Evolutionary conservation across 2,888 invertebrate species (phyloP), one percentile per base, ranked within the genome.

Genomic region (Coremacera marginata): DNA sequence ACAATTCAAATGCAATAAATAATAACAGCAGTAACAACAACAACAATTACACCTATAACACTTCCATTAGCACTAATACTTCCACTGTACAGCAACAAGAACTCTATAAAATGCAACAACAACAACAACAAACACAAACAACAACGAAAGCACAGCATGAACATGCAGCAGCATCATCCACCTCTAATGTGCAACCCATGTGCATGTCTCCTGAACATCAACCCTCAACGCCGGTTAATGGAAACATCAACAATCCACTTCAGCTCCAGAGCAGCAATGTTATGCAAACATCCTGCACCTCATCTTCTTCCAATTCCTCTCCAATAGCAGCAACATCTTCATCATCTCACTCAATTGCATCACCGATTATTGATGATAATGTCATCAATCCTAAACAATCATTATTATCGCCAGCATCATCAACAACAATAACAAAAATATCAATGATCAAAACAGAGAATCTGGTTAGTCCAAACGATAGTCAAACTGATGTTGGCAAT

Each of bases 301-400:
- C 83, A 82, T 82, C 84, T 81, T 85, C 83, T 76, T 76, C 82
- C 75, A 63, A 80, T 76, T 78, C 84, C 73, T 75, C 80, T 62
- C 77, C 81, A 74, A 81, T 84, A 78, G 82, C 86, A 79, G 81
- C 84, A 82, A 81, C 83, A 82, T 83, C 85, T 80, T 83, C 86
- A 84, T 88, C 84, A 80, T 84, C 84, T 79, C 87, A 89, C 84
- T 85, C 88, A 82, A 81, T 84, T 82, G 85, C 83, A 78, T 75
- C 80, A 74, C 78, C 81, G 83, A 87, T 88, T 86, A 88, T 87
- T 85, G 88, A 88, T 84, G 86, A 83, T 90, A 91, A 84, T 90
- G 91, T 87, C 78, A 90, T 87, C 85, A 91, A 91, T 83, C 91
- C 91, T 81, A 90, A 79, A 85, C 91, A 85, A 85, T 86, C 86